Evolutionary conservation across 1,140 invertebrate species (phyloP), one percentile per base, ranked within the genome.

Genomic region (Neodiprion lecontei): DNA sequence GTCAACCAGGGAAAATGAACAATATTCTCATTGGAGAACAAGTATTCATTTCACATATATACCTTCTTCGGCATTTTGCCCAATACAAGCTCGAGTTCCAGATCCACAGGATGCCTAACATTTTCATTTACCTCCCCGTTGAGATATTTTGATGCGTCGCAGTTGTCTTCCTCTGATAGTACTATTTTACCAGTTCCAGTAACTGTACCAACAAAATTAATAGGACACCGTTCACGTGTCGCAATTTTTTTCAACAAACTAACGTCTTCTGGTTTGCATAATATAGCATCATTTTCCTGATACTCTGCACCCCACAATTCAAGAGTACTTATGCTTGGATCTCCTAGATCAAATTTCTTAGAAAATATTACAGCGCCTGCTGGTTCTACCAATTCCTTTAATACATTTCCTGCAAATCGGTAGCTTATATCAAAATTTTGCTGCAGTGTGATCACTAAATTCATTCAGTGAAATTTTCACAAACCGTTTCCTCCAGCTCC

Each of bases 221-320:
- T 93, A 2, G 96, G 95, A 86, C 98, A 99, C 76, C 96, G 92
- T 90, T 99, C 98, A 74, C 98, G 90, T 14, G 88, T 82, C 65
- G 95, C 94, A 71, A 99, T 96, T 78, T 91, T 89, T 81, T 93
- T 89, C 0, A 99, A 87, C 1, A 94, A 75, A 12, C 87, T 74
- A 10, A 92, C 88, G 79, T 95, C 90, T 72, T 94, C 85, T 72
- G 91, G 87, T 65, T 89, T 89, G 77, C 96, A 94, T 0, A 99
- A 86, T 65, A 98, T 89, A 0, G 97, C 98, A 87, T 99, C 94
- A 78, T 95, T 98, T 87, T 99, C 98, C 89, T 99, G 98, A 83
- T 99, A 99, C 85, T 99, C 98, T 0, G 98, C 98, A 0, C 97
- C 97, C 98, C 98, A 99, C 7, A 99, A 86, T 85, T 99, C 98